Percentiles rank a stretch among this genome's conserved stretches.
Conservation (phyloP, 2,888 invertebrate genomes). For the Latheticus oryzae region DNA sequence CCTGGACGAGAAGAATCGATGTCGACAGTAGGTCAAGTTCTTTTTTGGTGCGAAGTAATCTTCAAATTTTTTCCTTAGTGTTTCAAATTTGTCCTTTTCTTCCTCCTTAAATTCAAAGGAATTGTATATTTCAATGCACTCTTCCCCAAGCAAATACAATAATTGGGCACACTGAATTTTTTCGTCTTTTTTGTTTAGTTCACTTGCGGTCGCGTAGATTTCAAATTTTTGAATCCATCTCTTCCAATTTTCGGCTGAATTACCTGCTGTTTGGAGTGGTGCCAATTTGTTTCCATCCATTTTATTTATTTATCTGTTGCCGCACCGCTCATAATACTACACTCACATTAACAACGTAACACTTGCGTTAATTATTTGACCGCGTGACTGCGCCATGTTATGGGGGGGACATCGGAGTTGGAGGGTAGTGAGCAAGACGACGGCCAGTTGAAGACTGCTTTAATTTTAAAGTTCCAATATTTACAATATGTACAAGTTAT, state of each 20-base stretch:
- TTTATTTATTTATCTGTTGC: constrained; percentile 6
- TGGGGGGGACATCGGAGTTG: too few relatives aligned
- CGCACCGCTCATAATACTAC: too few relatives aligned
- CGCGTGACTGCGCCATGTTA: constrained; percentile 9
- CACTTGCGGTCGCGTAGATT: constrained; percentile 47
- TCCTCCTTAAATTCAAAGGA: constrained; percentile 45
- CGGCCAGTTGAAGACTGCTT: background rate
- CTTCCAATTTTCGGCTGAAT: constrained; percentile 46
- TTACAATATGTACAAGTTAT: too few relatives aligned
- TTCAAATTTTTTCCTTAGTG: constrained; percentile 34
- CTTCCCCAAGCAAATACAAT: constrained; percentile 46
- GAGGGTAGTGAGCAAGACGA: background rate
- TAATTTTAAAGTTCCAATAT: background rate
- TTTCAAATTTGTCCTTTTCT: constrained; percentile 42
- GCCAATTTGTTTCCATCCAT: constrained; percentile 8
- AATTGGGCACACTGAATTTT: constrained; percentile 41
- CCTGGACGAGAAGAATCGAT: constrained; percentile 20
- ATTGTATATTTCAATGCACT: constrained; percentile 47
- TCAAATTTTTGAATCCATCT: constrained; percentile 47
- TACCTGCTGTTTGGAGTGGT: constrained; percentile 15
- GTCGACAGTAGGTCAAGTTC: constrained; percentile 17
- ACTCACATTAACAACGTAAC: too few relatives aligned
- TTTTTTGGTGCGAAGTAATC: constrained; percentile 28
- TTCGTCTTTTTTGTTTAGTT: constrained; percentile 41
- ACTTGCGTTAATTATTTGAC: too few relatives aligned